Conservation (phyloP, 2,888 invertebrate genomes). For the Rhingia campestris region DNA sequence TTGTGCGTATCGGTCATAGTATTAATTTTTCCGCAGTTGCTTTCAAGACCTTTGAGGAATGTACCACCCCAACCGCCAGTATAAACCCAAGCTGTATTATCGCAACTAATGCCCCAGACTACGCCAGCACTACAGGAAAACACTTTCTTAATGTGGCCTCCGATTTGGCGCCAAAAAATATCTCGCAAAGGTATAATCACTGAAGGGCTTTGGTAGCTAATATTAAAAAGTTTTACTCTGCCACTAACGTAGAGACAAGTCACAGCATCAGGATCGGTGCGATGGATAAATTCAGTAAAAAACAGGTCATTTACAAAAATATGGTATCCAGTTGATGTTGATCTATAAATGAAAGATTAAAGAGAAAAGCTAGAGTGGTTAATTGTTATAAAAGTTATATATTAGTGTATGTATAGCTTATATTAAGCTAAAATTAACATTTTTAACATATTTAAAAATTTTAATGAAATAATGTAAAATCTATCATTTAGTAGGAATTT, state of each 20-base stretch:
- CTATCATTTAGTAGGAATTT: too few relatives aligned
- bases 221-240: slow-evolving; percentile 88
- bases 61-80: slow-evolving; percentile 95
- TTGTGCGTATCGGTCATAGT: slow-evolving; percentile 93
- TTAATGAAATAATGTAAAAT: not conserved
- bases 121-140: slow-evolving; percentile 91
- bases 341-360: slow-evolving; percentile 75
- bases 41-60: slow-evolving; percentile 87
- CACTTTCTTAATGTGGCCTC: slow-evolving; percentile 91
- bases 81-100: slow-evolving; percentile 94
- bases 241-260: slow-evolving; percentile 90
- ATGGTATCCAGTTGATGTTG: slow-evolving; percentile 84
- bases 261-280: slow-evolving; percentile 89
- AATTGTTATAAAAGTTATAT: not conserved
- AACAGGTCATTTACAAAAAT: slow-evolving; percentile 88
- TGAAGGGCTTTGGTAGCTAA: slow-evolving; percentile 83
- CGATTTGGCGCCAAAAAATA: slow-evolving; percentile 93
- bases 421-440: not conserved
- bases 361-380: too few relatives aligned
- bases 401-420: not conserved
- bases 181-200: slow-evolving; percentile 88
- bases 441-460: not conserved
- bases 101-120: slow-evolving; percentile 95
- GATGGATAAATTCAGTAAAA: slow-evolving; percentile 89
- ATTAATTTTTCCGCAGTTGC: slow-evolving; percentile 86